Evolutionary conservation across 2,113 vertebrate species (phyloP), one percentile per base, ranked within the genome.

Genomic region (Calonectris borealis): DNA sequence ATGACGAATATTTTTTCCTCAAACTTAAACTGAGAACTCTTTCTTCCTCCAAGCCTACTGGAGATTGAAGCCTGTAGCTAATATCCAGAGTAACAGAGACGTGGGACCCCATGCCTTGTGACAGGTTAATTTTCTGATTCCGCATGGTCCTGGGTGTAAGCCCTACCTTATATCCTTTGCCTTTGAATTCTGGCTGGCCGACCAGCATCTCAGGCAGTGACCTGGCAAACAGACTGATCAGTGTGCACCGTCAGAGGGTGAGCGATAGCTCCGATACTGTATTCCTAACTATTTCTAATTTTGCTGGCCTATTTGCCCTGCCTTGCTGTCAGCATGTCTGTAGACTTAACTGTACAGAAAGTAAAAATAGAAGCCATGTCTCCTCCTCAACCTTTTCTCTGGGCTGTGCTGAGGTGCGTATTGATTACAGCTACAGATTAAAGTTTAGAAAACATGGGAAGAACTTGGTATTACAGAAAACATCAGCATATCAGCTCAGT

Each of bases 71-170:
- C 38, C 48, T 32, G 44, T 69, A 60, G 57, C 29, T 79, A 51
- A 60, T 32, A 85, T 4, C 22, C 15, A 54, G 31, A 51, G 13
- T 64, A 85, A 75, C 11, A n/a, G 48, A 70, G 42, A 25, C 4
- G 1, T 49, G n/a, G 29, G 40, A 44, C 16, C 12, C 52, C 0
- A 0, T 52, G 36, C 76, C 27, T 65, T 0, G 0, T 82, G 36
- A 46, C 16, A 76, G n/a, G 32, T 48, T 83, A 32, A 68, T 76
- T 93, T 94, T 61, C 86, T 3, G 10, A 4, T 86, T 72, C 29
- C 3, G 1, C 10, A 1, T 38, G 13, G 26, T 34, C 40, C 38
- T 36, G 8, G 69, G 20, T 2, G 0, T 61, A 54, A 85, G 21
- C 18, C 13, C 25, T 38, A 3, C 62, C 10, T 78, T 60, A 26